Evolutionary conservation across 2,888 invertebrate species (phyloP), one percentile per base, ranked within the genome.

Genomic region (Cylloceria caligata): DNA sequence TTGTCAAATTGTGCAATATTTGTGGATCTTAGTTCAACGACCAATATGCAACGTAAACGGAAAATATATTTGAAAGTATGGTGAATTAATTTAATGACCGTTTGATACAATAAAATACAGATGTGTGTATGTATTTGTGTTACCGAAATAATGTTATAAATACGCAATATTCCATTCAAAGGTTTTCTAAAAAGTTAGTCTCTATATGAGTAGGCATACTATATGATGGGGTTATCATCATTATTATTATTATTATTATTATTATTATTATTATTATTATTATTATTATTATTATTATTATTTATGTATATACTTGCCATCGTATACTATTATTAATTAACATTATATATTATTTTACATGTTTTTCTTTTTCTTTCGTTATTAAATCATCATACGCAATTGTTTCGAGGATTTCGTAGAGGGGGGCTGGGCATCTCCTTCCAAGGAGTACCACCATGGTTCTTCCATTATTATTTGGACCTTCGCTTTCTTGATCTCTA

Each of bases 281-380:
- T n/a, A n/a, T n/a, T n/a, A n/a, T n/a, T n/a, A n/a, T n/a, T n/a
- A n/a, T n/a, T n/a, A n/a, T n/a, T n/a, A 13, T 69, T 87, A 87
- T 86, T 86, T 88, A 89, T 87, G 83, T 82, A 86, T 82, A 75
- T 79, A 75, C 75, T 87, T 87, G 88, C 88, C 88, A 87, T 87
- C 87, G 86, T 87, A 86, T 87, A 79, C 86, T 86, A 89, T 88
- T 88, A 89, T 86, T 88, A 89, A 89, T 89, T 88, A 91, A 90
- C 87, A 88, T 89, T 89, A 91, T 88, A 89, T 91, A 91, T 91
- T 92, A 92, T 90, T 89, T 91, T 91, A 92, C 90, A 92, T 84
- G 88, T 86, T 74, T 47, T 67, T 36, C 47, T 57, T 60, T 60
- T 55, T 57, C 62, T 45, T 71, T 45, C 19, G 55, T 39, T 71